Evolutionary conservation across 2,797 vertebrate genomes (phyloP).

Genomic region (Bradypodion ventrale): DNA sequence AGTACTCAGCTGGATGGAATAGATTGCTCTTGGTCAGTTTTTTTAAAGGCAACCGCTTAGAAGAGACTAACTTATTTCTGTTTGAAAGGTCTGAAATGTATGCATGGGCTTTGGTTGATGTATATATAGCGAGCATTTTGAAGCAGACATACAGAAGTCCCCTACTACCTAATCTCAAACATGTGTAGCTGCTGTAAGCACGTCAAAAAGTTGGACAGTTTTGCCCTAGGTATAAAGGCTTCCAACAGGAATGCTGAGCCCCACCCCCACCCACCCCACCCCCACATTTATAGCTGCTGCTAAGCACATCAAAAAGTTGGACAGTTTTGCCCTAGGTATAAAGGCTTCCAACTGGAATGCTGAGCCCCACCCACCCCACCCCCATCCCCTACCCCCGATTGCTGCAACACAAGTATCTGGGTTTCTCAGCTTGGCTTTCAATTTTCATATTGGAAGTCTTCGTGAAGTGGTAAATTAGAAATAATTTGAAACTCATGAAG

Average conservation of each 20-base stretch:
- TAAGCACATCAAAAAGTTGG: background rate
- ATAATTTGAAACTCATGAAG: background rate
- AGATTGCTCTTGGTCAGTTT: constrained; percentile 52
- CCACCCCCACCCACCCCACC: too few relatives aligned
- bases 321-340: background rate
- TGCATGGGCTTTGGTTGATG: background rate
- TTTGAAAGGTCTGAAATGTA: constrained; percentile 24
- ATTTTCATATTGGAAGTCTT: background rate
- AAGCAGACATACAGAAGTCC: background rate
- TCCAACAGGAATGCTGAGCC: too few relatives aligned
- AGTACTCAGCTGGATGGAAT: constrained; percentile 49
- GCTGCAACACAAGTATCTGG: background rate
- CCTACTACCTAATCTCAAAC: background rate
- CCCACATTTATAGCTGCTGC: background rate
- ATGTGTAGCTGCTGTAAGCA: background rate
- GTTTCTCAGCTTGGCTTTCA: background rate
- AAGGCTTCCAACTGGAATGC: background rate
- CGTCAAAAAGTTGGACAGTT: background rate
- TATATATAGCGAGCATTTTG: background rate
- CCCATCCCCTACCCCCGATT: too few relatives aligned
- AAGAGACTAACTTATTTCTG: constrained; percentile 38
- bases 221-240: background rate
- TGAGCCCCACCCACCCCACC: too few relatives aligned
- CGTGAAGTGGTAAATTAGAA: background rate
- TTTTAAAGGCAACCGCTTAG: constrained; percentile 38